Evolutionary conservation across 2,888 invertebrate species (phyloP).

Genomic region (Siphonodentalium dalli): DNA sequence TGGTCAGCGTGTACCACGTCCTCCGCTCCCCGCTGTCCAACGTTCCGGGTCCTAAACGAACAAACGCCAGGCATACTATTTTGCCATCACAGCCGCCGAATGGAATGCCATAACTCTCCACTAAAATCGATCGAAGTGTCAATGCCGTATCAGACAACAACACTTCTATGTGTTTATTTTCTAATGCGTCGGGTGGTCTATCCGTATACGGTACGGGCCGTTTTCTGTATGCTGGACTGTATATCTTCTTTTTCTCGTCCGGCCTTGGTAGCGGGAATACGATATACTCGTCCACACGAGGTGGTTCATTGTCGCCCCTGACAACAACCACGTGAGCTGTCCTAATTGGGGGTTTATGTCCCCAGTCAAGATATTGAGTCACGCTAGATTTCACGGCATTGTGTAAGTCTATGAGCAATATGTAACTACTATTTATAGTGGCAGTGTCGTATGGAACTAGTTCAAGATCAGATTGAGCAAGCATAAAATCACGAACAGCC

Average conservation of each 20-base stretch:
- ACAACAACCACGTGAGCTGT: conserved; percentile 47
- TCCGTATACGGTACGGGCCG: conserved; percentile 46
- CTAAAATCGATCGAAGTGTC: conserved; percentile 34
- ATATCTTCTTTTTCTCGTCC: conserved; percentile 33
- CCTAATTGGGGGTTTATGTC: conserved; percentile 39
- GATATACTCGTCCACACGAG: conserved; percentile 51
- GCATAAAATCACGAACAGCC: conserved; percentile 42
- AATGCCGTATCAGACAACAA: conserved; percentile 33
- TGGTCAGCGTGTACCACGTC: conserved; percentile 39
- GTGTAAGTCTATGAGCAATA: conserved; percentile 48
- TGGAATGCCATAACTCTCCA: conserved; percentile 37
- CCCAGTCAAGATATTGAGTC: conserved; percentile 37
- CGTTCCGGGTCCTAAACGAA: conserved; percentile 39
- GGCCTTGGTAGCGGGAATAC: conserved; percentile 51
- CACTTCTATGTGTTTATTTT: conserved; percentile 35
- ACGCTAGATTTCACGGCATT: conserved; percentile 45
- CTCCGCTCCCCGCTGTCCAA: conserved; percentile 35
- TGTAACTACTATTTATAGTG: conserved; percentile 43
- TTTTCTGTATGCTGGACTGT: conserved; percentile 42
- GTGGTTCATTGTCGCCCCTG: conserved; percentile 44
- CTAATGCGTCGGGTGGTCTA: conserved; percentile 41
- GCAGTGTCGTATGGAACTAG: conserved; percentile 36
- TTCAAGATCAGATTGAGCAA: conserved; percentile 31
- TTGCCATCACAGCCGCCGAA: conserved; percentile 41
- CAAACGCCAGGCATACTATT: conserved; percentile 34